Base-by-base conservation (phyloP, 2,888 invertebrate species). In the Thyatira batis region DNA sequence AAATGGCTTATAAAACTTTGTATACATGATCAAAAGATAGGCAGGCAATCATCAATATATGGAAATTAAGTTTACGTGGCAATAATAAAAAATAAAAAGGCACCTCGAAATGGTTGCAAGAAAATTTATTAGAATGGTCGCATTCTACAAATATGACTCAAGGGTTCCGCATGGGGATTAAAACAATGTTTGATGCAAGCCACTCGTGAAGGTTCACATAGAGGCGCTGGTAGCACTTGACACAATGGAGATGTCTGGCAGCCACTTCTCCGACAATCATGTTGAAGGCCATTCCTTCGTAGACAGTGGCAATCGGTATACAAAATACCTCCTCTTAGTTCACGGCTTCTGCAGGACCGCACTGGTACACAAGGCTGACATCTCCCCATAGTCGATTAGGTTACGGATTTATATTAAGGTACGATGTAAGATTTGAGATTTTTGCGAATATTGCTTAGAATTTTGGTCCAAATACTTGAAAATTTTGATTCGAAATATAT, bases 211-310 rank as follows among this genome's bases (percentile, higher is more conserved):
- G 90, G 89, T 48, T 68, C 72, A 52, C 91, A 92, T 0, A 76
- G 49, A 0, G 91, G 90, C 0, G 82, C 80, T 10, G 91, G 90
- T 30, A 80, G 51, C 2, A 57, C 58, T 44, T 78, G 65, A 59
- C 91, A 92, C 3, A 78, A 74, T 0, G 86, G 76, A 1, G 86
- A 86, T 50, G 81, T 82, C 58, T 91, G 90, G 63, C 93, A 93
- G 28, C 89, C 91, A 51, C 80, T 89, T 57, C 93, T 82, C 9
- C 87, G 89, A 63, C 94, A 94, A 54, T 92, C 90, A 57, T 92
- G 92, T 66, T 94, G 94, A 25, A 94, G 74, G 0, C 94, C 94
- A 63, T 94, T 93, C 53, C 93, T 84, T 23, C 93, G 92, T 30
- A 93, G 80, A 61, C 94, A 94, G 58, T 83, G 84, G 62, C 94